phyloP scores from a whole-genome alignment of 2,888 invertebrate genomes.

The Ennomos fuscantarius region DNA sequence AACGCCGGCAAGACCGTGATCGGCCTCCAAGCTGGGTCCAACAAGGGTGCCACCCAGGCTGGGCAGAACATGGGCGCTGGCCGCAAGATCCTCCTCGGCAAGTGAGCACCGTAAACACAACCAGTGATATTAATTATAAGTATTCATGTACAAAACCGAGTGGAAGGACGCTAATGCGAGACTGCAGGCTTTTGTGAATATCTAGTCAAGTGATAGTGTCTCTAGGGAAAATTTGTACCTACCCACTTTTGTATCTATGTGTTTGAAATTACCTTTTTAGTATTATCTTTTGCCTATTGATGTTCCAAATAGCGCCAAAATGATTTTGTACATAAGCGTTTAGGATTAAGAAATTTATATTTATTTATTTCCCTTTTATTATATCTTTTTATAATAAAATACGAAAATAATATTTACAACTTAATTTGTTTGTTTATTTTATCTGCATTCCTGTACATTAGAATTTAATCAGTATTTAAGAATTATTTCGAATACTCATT shows the following conservation, averaged over 20 bases:
- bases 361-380: conserved; percentile 80
- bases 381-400: conserved; percentile 76
- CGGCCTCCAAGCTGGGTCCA: conserved; percentile 97
- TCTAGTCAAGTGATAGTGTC: conserved; percentile 66
- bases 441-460: background rate
- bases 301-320: conserved; percentile 72
- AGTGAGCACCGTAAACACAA: conserved; percentile 84
- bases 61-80: conserved; percentile 96
- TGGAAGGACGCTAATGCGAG: conserved; percentile 73
- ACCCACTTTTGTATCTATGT: conserved; percentile 30
- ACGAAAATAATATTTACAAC: conserved; percentile 44
- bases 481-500: no score
- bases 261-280: conserved; percentile 41
- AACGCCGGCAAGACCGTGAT: conserved; percentile 95
- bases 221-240: conserved; percentile 44
- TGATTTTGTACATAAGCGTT: conserved; percentile 75
- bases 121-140: conserved; percentile 81
- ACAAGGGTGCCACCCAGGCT: conserved; percentile 97
- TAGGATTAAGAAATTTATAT: conserved; percentile 73
- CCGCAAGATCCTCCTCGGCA: conserved; percentile 95
- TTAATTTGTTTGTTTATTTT: conserved; percentile 23
- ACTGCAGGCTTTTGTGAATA: conserved; percentile 63
- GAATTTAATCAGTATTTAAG: no score
- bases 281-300: conserved; percentile 48
- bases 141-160: conserved; percentile 75